phyloP scores from a whole-genome alignment of 2,797 vertebrate species.

The Acanthurus leucopareius region DNA sequence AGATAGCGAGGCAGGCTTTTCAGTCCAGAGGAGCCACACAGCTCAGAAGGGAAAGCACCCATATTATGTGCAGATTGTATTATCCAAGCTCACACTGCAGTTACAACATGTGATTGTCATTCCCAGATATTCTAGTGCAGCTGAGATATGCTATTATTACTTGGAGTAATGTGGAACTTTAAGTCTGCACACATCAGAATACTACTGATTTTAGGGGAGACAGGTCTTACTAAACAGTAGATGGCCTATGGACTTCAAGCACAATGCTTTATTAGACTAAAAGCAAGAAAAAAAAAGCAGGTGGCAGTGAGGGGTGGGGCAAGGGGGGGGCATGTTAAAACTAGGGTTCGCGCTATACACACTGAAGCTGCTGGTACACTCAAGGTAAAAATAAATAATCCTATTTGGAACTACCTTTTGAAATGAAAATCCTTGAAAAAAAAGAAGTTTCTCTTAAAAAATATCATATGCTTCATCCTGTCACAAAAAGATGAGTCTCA shows the following conservation, averaged over 20 bases:
- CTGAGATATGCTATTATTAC: slow-evolving; percentile 34
- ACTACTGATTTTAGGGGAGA: slow-evolving; percentile 41
- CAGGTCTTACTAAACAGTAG: slow-evolving; percentile 33
- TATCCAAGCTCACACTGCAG: slow-evolving; percentile 58
- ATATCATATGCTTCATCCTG: slow-evolving; percentile 60
- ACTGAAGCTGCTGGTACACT: slow-evolving; percentile 68
- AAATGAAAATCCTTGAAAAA: slow-evolving; percentile 58
- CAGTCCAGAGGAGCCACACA: slow-evolving; percentile 42
- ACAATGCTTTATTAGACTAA: slow-evolving; percentile 44
- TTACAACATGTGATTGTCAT: slow-evolving; percentile 77
- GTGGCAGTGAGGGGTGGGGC: not conserved
- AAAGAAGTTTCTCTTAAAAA: slow-evolving; percentile 50
- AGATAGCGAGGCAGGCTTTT: slow-evolving; percentile 60
- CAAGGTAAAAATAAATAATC: slow-evolving; percentile 62
- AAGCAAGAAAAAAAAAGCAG: slow-evolving; percentile 31
- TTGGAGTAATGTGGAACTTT: slow-evolving; percentile 20
- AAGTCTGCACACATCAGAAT: slow-evolving; percentile 25
- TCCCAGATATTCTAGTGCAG: slow-evolving; percentile 57
- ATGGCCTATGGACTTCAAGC: slow-evolving; percentile 34
- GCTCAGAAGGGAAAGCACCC: slow-evolving; percentile 77
- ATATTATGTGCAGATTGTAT: slow-evolving; percentile 62
- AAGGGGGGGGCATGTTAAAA: slow-evolving; percentile 26
- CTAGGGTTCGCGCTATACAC: slow-evolving; percentile 44
- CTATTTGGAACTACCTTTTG: slow-evolving; percentile 49
- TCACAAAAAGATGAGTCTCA: slow-evolving; percentile 69